Base-by-base conservation (phyloP, 2,888 invertebrate species). In the Heliconius erato region DNA sequence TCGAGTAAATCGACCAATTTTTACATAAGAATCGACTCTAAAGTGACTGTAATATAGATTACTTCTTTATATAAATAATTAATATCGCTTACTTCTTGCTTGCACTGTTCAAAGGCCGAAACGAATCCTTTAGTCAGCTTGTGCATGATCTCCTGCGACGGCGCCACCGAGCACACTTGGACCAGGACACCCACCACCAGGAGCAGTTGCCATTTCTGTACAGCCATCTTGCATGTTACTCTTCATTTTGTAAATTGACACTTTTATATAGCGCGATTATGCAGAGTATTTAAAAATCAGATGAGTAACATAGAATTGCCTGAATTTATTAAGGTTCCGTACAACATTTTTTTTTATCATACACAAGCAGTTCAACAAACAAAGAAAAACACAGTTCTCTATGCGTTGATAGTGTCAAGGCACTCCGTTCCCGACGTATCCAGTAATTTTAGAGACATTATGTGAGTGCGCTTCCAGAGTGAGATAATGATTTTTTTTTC, bases 101-200 rank as follows among this genome's bases (percentile, higher is more conserved):
- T 94, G 85, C 95, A 95, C 14, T 90, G 85, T 0, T 93, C 90
- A 63, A 94, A 67, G 3, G 88, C 91, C 44, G 89, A 89, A 0
- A 87, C 82, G 78, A 95, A 95, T 0, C 93, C 92, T 2, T 86
- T 85, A 0, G 92, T 90, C 82, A 95, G 79, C 40, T 93, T 93
- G 77, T 90, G 89, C 88, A 95, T 87, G 5, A 95, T 68, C 74
- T 95, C 94, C 79, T 93, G 89, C 0, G 95, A 94, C 0, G 90
- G 79, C 2, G 74, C 63, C 5, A 82, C 89, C n/a, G 63, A 76
- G 7, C 84, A 74, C 4, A 87, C 82, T 23, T 82, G 81, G 6
- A 87, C 11, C 3, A 84, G 28, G 9, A 88, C 35, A 49, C 85
- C 81, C 59, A 83, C 85, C 3, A 89, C 49, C 6, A 84, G 65